Evolutionary conservation across 2,113 vertebrate species (phyloP).

Genomic region (Eulemur rufifrons): DNA sequence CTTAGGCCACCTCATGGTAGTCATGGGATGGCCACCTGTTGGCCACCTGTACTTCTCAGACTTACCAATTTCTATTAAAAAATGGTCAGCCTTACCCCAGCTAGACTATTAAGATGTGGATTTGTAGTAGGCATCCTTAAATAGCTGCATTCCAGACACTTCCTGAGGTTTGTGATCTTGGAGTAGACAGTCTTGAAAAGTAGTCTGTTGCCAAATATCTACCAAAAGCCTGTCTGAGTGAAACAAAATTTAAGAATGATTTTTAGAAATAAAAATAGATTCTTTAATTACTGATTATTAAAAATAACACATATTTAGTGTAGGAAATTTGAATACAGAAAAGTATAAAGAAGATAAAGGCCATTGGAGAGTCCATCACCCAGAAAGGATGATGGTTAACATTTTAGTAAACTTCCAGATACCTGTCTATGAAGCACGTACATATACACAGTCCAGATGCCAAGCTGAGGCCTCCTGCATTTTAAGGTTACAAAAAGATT

Average conservation of each 20-base stretch:
- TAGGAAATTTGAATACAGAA: neutral
- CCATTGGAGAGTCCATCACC: neutral
- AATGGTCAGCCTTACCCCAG: neutral
- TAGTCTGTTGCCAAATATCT: neutral
- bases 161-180: neutral
- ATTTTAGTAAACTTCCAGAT: neutral
- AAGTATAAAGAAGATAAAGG: neutral
- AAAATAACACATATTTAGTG: neutral
- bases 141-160: neutral
- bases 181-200: neutral
- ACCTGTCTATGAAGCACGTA: neutral
- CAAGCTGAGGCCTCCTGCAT: neutral
- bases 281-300: neutral
- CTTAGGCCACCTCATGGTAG: neutral
- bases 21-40: neutral
- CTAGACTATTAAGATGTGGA: neutral
- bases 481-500: neutral
- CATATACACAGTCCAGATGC: too few species aligned
- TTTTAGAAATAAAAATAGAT: slow-evolving; percentile 5
- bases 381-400: neutral
- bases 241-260: neutral
- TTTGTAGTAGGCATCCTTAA: neutral
- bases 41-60: neutral
- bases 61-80: neutral
- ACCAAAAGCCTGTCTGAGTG: neutral